A percentile compares a stretch with the other conserved stretches of the same genome.
These are phyloP conservation scores for Adrianichthys oophorus DNA, from an alignment of 2,797 vertebrate species.

Conservation along the genomic window DNA sequence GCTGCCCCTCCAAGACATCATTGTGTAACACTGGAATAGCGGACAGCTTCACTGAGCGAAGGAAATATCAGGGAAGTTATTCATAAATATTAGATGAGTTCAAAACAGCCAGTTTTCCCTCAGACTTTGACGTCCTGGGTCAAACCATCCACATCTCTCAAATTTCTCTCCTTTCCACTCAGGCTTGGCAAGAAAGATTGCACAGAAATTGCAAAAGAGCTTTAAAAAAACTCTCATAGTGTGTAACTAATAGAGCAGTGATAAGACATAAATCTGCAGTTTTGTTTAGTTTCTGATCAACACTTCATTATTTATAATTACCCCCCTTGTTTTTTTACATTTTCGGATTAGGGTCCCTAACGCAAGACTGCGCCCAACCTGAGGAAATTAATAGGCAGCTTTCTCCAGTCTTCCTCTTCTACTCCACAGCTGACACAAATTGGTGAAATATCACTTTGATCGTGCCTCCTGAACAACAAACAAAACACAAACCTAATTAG, in stretches of 20 bases:
- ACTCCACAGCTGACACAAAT: constrained; percentile 74
- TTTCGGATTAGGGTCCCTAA: constrained; percentile 75
- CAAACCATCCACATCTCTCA: constrained; percentile 65
- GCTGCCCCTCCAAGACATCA: constrained; percentile 75
- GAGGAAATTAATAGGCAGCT: constrained; percentile 71
- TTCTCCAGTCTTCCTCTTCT: constrained; percentile 69
- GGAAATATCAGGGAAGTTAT: constrained; percentile 80
- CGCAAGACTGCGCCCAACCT: constrained; percentile 60
- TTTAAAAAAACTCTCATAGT: neutral
- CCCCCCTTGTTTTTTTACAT: constrained; percentile 25
- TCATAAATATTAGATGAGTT: constrained; percentile 83
- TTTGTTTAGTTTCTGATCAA: constrained; percentile 74
- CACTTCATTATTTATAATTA: constrained; percentile 74
- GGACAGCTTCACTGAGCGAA: constrained; percentile 60
- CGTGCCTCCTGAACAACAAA: constrained; percentile 76
- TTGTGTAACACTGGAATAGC: constrained; percentile 74
- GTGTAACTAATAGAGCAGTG: constrained; percentile 57
- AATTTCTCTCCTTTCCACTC: constrained; percentile 56
- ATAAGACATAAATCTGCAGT: constrained; percentile 60
- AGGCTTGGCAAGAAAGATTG: constrained; percentile 42
- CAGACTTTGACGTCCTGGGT: constrained; percentile 71
- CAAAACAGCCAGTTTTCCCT: constrained; percentile 75
- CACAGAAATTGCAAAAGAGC: constrained; percentile 36
- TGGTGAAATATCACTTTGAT: constrained; percentile 81
- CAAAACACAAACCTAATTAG: constrained; percentile 80